Evolutionary conservation across 1,140 invertebrate species (phyloP).

Genomic region (Drosophila lacertosa): DNA sequence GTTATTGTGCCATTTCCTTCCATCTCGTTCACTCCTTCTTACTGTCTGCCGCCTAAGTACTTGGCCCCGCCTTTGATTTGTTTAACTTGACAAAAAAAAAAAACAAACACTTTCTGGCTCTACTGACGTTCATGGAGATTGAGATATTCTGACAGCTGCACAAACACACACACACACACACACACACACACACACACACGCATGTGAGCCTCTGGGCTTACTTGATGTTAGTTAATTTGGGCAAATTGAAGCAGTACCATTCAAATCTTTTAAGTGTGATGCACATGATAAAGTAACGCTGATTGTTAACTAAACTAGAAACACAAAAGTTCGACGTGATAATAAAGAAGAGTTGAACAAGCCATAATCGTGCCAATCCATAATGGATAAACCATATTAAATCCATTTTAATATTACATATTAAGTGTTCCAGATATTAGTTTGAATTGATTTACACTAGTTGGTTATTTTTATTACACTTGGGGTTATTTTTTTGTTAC

Average conservation of each 20-base stretch:
- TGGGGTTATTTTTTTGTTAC: background rate
- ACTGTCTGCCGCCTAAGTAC: background rate
- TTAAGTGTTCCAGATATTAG: background rate
- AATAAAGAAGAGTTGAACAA: background rate
- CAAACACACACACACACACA: no score
- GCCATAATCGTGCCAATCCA: background rate
- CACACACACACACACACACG: no score
- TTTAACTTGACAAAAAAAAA: slow-evolving; percentile 44
- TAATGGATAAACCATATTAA: no score
- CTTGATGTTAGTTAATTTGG: slow-evolving; percentile 34
- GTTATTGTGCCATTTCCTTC: slow-evolving; percentile 67
- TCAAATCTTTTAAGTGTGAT: slow-evolving; percentile 46
- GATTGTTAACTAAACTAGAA: background rate
- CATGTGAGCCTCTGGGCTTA: slow-evolving; percentile 11
- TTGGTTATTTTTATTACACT: background rate
- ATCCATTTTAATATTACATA: no score
- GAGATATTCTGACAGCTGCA: slow-evolving; percentile 25
- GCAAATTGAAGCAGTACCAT: slow-evolving; percentile 20
- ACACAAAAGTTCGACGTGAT: background rate
- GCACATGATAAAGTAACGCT: background rate
- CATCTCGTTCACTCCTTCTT: slow-evolving; percentile 7
- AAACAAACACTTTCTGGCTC: slow-evolving; percentile 37
- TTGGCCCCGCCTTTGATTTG: slow-evolving; percentile 30
- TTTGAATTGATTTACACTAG: background rate
- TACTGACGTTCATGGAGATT: slow-evolving; percentile 39